Evolutionary conservation across 1,140 invertebrate species (phyloP), one percentile per base, ranked within the genome.

Genomic region (Hermetia illucens): DNA sequence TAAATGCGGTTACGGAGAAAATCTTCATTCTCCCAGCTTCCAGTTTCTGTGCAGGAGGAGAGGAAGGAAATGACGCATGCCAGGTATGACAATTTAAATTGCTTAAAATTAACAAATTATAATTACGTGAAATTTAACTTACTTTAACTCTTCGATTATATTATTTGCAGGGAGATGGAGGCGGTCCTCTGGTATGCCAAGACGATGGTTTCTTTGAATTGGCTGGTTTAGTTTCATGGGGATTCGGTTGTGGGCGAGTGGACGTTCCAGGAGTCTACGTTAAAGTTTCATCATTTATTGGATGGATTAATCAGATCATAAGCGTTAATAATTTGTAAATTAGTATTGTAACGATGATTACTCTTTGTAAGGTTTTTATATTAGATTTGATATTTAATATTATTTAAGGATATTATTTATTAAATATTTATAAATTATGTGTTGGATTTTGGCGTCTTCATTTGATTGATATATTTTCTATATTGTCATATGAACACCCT

Each of bases 281-380:
- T 17, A 92, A 92, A 66, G 87, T 93, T 4, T 88, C 85, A 13
- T 79, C 86, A 4, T 93, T 92, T 61, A 91, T 93, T 44, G 88
- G 88, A 33, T 94, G 89, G 89, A 92, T 94, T 54, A 93, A 93
- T 66, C 88, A 92, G 69, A 94, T 94, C 38, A 92, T 94, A 51
- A 90, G 85, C 52, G 87, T 92, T 40, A 92, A 92, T 65, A 91
- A 89, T 67, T 70, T 83, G 61, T 86, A 79, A 51, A 20, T 4
- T 17, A 37, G 24, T 36, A 33, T 17, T n/a, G n/a, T n/a, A n/a
- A n/a, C n/a, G n/a, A n/a, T n/a, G n/a, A n/a, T n/a, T n/a, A n/a
- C n/a, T n/a, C n/a, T n/a, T n/a, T n/a, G n/a, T n/a, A n/a, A n/a
- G n/a, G n/a, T n/a, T n/a, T n/a, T n/a, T n/a, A n/a, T n/a, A n/a